These are phyloP conservation scores for Trissoscelio sp. DNA, from an alignment of 2,888 invertebrate species.

Conservation along the genomic window DNA sequence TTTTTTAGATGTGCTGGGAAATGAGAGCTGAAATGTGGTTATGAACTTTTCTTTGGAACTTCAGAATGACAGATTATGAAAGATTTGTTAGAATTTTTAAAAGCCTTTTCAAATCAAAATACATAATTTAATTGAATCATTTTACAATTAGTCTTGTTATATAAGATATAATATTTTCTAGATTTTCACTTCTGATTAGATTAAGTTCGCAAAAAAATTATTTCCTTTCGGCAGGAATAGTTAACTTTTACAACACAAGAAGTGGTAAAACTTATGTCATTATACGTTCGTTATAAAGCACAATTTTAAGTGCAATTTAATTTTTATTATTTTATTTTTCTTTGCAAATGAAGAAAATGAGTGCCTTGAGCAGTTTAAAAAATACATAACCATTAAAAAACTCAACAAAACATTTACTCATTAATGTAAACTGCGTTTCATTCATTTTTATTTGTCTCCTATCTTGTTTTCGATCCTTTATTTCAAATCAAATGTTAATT, in stretches of 20 bases:
- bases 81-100: not conserved
- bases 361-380: conserved; percentile 3
- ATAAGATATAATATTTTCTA: no score
- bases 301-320: conserved; percentile 5
- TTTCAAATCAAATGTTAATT: not conserved
- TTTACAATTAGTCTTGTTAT: not conserved
- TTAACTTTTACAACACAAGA: no score
- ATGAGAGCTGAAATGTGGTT: not conserved
- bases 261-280: not conserved
- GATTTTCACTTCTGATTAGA: no score
- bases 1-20: conserved; percentile 20
- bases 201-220: no score
- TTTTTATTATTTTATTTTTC: conserved; percentile 21
- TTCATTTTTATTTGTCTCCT: not conserved
- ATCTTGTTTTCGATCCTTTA: not conserved
- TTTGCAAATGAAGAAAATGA: conserved; percentile 10
- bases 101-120: no score
- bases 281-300: not conserved
- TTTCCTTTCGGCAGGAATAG: no score
- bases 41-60: conserved; percentile 4
- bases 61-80: not conserved
- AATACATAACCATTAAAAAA: conserved; percentile 2
- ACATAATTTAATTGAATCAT: no score
- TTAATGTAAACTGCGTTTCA: not conserved
- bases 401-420: conserved; percentile 3